Conservation (phyloP, 2,113 vertebrate species). For the Tylochromis polylepis region DNA sequence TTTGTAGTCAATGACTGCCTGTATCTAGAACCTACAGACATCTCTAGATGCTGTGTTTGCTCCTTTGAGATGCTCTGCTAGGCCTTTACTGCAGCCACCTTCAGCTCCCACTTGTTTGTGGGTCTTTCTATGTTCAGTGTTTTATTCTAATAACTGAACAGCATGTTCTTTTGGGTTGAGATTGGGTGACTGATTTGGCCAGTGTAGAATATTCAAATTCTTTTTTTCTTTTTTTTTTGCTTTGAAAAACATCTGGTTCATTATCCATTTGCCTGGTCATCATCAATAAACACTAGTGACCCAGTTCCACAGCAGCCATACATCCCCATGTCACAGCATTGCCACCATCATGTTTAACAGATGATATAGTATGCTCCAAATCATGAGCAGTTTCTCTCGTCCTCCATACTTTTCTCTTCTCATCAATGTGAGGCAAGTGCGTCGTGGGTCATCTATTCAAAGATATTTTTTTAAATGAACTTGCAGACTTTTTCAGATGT, state of each 20-base stretch:
- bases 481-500: background rate
- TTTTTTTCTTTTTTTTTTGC: background rate
- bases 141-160: background rate
- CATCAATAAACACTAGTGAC: too few relatives aligned
- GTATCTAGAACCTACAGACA: too few relatives aligned
- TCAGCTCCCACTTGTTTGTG: background rate
- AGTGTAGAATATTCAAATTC: background rate
- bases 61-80: too few relatives aligned
- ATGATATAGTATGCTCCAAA: too few relatives aligned
- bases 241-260: too few relatives aligned
- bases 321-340: too few relatives aligned
- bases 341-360: too few relatives aligned
- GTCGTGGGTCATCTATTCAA: background rate
- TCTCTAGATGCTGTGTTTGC: too few relatives aligned
- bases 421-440: background rate
- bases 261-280: too few relatives aligned
- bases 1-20: background rate
- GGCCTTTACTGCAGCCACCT: background rate
- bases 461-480: background rate
- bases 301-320: too few relatives aligned
- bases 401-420: accelerated
- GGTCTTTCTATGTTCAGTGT: background rate
- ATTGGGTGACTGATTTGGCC: background rate
- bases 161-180: background rate
- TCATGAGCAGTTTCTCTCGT: background rate